Conservation (phyloP, 2,888 invertebrate species). For the Timema cristinae region DNA sequence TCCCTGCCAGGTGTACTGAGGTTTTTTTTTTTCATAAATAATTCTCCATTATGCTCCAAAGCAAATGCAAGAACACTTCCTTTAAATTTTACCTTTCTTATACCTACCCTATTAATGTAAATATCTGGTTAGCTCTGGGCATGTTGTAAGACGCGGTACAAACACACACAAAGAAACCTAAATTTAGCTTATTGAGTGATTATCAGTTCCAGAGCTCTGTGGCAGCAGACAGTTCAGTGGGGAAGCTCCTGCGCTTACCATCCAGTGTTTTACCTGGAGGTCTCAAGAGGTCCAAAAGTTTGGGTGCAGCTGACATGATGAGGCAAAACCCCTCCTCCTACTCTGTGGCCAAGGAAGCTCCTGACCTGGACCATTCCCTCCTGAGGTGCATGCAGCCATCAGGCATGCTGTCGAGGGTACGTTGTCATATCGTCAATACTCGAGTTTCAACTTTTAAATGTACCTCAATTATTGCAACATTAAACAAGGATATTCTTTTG, state of each 20-base stretch:
- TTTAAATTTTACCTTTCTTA: no score
- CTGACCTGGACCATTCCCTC: slow-evolving; percentile 69
- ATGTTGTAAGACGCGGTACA: no score
- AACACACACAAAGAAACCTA: no score
- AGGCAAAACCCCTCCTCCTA: slow-evolving; percentile 40
- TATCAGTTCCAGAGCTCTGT: not conserved
- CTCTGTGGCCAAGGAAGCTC: slow-evolving; percentile 60
- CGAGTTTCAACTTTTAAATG: not conserved
- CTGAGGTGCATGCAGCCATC: slow-evolving; percentile 68
- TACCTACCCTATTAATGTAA: no score
- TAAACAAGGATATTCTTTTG: no score
- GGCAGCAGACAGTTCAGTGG: slow-evolving; percentile 21
- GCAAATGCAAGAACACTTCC: no score
- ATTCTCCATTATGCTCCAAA: no score
- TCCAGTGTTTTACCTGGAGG: slow-evolving; percentile 37
- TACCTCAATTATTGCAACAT: not conserved
- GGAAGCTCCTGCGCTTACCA: slow-evolving; percentile 24
- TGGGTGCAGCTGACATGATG: slow-evolving; percentile 71
- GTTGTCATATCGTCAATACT: not conserved
- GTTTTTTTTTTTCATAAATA: no score
- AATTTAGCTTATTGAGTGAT: no score
- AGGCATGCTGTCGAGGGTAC: slow-evolving; percentile 58
- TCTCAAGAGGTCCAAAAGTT: slow-evolving; percentile 78
- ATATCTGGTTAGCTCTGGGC: no score
- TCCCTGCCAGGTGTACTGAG: no score